Evolutionary conservation across 2,113 vertebrate genomes (phyloP).

Genomic region (Phyllopteryx taeniolatus): DNA sequence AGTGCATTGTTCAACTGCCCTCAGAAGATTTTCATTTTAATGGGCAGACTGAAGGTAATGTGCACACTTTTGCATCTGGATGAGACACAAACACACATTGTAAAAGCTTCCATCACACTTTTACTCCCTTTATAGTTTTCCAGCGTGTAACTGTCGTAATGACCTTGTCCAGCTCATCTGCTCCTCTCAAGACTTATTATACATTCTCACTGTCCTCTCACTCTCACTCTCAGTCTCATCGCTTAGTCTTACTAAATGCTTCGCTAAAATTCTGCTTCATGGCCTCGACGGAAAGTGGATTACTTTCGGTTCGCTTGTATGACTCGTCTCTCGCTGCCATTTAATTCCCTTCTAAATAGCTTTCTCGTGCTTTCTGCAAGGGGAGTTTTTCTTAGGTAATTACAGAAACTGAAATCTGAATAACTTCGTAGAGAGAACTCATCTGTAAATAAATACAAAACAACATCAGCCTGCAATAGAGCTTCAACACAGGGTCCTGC

Average conservation of each 20-base stretch:
- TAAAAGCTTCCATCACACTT: slow-evolving; percentile 25
- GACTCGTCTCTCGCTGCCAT: slow-evolving; percentile 27
- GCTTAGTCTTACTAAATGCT: slow-evolving; percentile 24
- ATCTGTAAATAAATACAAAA: slow-evolving; percentile 32
- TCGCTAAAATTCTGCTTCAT: slow-evolving; percentile 32
- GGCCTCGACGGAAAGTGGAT: slow-evolving; percentile 37
- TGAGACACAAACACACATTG: slow-evolving; percentile 13
- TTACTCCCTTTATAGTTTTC: slow-evolving; percentile 14
- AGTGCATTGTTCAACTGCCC: background rate
- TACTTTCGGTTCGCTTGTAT: slow-evolving; percentile 46
- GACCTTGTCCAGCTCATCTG: slow-evolving; percentile 36
- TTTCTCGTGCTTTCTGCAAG: slow-evolving; percentile 43
- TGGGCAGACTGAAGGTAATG: slow-evolving; percentile 11
- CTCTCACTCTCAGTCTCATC: background rate
- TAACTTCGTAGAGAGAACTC: slow-evolving; percentile 37
- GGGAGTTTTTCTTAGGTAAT: slow-evolving; percentile 45
- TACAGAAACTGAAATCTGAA: slow-evolving; percentile 43
- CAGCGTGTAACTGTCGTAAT: background rate
- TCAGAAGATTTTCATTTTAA: background rate
- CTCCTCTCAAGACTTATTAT: background rate
- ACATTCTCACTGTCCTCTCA: background rate
- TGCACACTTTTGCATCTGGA: background rate
- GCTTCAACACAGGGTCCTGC: slow-evolving; percentile 21
- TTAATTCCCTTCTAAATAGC: slow-evolving; percentile 12
- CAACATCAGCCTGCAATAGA: slow-evolving; percentile 11